Conservation (phyloP, 2,113 vertebrate species). For the Mola mola region DNA sequence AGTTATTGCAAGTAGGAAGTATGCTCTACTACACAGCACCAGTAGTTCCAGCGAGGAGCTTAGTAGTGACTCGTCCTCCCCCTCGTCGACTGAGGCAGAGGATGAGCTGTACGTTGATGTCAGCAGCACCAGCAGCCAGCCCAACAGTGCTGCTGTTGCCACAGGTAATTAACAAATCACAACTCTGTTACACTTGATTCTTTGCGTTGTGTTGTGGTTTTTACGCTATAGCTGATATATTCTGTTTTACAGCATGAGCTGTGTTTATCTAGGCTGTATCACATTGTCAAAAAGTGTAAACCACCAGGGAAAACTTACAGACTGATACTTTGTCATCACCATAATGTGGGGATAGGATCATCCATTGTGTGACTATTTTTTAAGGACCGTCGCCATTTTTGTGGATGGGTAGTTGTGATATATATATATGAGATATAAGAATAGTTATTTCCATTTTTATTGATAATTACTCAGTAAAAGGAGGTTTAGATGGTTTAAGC, state of each 20-base stretch:
- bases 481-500: background rate
- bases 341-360: too few relatives aligned
- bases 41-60: constrained; percentile 96
- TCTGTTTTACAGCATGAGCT: background rate
- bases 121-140: constrained; percentile 89
- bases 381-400: too few relatives aligned
- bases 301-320: too few relatives aligned
- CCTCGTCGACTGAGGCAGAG: constrained; percentile 93
- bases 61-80: constrained; percentile 90
- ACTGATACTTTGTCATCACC: too few relatives aligned
- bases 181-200: background rate
- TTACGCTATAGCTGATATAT: background rate
- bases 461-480: background rate
- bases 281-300: too few relatives aligned
- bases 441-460: too few relatives aligned
- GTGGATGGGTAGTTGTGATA: too few relatives aligned
- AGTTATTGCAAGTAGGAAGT: constrained; percentile 91
- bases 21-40: constrained; percentile 92
- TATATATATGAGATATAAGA: too few relatives aligned
- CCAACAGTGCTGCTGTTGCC: constrained; percentile 87
- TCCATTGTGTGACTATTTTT: too few relatives aligned
- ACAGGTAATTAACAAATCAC: constrained; percentile 84
- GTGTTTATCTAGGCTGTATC: background rate
- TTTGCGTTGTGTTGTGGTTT: constrained; percentile 2
- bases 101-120: constrained; percentile 94